Conservation (phyloP, 2,888 invertebrate genomes). For the Apamea anceps region DNA sequence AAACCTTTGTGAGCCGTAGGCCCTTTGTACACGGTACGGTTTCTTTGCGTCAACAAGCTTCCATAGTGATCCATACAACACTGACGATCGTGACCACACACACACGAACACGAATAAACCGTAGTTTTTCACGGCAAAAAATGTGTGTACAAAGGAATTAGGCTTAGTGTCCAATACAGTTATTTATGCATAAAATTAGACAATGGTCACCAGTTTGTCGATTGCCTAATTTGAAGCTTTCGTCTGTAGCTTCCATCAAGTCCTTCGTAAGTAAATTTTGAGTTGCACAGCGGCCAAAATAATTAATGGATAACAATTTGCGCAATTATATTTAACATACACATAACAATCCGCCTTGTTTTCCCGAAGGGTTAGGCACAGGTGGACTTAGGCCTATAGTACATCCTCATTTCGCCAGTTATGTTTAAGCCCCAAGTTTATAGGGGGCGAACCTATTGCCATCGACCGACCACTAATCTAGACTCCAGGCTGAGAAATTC, state of each 20-base stretch:
- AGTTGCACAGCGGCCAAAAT: neutral
- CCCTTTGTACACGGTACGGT: no score
- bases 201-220: neutral
- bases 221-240: neutral
- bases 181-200: neutral
- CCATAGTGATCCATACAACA: no score
- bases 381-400: neutral
- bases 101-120: no score
- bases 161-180: neutral
- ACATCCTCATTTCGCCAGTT: neutral
- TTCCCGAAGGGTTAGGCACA: neutral
- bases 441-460: neutral
- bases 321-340: neutral
- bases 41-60: no score
- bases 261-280: neutral
- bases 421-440: neutral
- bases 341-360: neutral
- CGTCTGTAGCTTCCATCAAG: neutral
- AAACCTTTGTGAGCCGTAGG: neutral
- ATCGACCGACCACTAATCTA: neutral
- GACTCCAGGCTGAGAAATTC: neutral
- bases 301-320: neutral
- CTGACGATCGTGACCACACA: no score
- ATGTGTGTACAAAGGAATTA: no score
- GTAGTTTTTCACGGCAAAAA: no score